Evolutionary conservation across 2,888 invertebrate species (phyloP).

Genomic region (Blastobasis lacticolella): DNA sequence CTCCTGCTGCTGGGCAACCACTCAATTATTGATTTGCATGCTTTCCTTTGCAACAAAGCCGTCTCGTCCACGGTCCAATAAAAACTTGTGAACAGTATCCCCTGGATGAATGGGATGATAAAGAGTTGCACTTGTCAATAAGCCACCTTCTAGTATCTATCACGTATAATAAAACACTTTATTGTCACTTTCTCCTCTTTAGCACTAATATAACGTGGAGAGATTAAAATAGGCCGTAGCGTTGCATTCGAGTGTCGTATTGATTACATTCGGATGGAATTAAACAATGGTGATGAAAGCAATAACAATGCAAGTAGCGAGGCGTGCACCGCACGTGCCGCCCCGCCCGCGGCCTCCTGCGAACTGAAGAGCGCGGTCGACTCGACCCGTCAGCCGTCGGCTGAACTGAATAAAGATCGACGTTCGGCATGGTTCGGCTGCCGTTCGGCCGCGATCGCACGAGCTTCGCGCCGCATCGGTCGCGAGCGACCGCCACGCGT

Average conservation of each 20-base stretch:
- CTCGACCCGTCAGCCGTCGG: conserved; percentile 11
- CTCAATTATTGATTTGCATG: conserved; percentile 64
- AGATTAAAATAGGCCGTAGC: conserved; percentile 42
- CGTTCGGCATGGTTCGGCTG: conserved; percentile 54
- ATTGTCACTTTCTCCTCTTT: conserved; percentile 32
- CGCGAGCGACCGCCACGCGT: not conserved
- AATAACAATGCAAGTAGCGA: conserved; percentile 65
- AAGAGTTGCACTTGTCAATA: conserved; percentile 69
- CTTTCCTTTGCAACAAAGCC: conserved; percentile 48
- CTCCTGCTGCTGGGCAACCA: conserved; percentile 46
- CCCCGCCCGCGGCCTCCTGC: conserved; percentile 69
- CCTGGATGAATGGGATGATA: conserved; percentile 48
- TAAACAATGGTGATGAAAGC: conserved; percentile 54
- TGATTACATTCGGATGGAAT: conserved; percentile 59
- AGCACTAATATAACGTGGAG: conserved; percentile 26
- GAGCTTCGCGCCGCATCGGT: no score
- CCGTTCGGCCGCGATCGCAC: conserved; percentile 11
- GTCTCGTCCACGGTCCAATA: conserved; percentile 48
- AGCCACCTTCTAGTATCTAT: conserved; percentile 36
- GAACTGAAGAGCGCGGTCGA: conserved; percentile 41
- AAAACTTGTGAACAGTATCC: conserved; percentile 30
- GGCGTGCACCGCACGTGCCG: conserved; percentile 70
- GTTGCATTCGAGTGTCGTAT: conserved; percentile 50
- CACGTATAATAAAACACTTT: conserved; percentile 29
- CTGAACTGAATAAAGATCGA: conserved; percentile 46